Percentiles rank a stretch among this genome's conserved stretches.
These are phyloP conservation scores for Poeciliopsis prolifica DNA, from an alignment of 2,113 vertebrate species.

Conservation along the genomic window DNA sequence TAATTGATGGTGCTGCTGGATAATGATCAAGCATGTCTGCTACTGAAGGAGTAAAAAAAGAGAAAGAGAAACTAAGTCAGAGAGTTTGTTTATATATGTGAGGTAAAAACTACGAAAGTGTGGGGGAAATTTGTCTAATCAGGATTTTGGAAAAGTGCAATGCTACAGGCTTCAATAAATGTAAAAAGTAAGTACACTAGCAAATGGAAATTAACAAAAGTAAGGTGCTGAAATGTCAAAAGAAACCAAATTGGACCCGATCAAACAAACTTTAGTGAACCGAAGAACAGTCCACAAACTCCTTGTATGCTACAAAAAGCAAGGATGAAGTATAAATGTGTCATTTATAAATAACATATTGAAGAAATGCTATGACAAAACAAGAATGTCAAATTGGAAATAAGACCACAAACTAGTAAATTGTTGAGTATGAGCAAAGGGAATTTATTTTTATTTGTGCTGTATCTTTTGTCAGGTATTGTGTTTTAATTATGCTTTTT, in stretches of 20 bases:
- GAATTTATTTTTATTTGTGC: no score
- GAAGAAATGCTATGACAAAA: background rate
- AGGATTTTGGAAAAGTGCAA: background rate
- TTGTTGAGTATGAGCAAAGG: no score
- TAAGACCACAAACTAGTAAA: no score
- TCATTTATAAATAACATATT: background rate
- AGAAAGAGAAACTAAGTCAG: background rate
- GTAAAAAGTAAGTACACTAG: background rate
- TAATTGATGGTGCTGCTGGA: slow-evolving; percentile 63
- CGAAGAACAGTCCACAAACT: background rate
- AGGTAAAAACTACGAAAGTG: slow-evolving; percentile 22
- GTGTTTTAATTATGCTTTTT: no score
- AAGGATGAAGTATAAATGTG: background rate
- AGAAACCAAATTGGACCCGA: background rate
- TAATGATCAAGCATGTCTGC: slow-evolving; percentile 37
- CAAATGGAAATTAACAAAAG: background rate
- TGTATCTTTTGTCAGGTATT: no score
- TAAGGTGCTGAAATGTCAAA: background rate
- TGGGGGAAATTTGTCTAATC: slow-evolving; percentile 25
- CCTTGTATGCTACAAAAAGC: no score
- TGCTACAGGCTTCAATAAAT: background rate
- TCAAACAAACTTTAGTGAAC: background rate
- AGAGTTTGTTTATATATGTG: slow-evolving; percentile 6
- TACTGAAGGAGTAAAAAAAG: background rate
- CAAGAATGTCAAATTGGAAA: background rate